phyloP scores from a whole-genome alignment of 2,888 invertebrate species.

The Nephrocerus scutellatus region DNA sequence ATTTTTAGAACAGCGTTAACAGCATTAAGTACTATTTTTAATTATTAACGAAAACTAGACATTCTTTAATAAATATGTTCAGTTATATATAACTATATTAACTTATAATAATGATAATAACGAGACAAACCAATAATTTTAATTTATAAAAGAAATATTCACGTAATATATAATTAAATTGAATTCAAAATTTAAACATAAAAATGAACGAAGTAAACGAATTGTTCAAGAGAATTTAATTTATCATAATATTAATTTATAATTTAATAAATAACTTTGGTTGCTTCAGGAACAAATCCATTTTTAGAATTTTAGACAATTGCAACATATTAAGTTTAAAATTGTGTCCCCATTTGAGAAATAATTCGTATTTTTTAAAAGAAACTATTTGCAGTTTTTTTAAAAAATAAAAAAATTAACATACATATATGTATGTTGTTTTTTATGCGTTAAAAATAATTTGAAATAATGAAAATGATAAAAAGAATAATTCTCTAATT shows the following conservation, averaged over 20 bases:
- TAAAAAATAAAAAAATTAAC: conserved; percentile 9
- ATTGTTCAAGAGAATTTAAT: too few relatives aligned
- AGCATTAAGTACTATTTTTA: too few relatives aligned
- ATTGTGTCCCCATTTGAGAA: conserved; percentile 18
- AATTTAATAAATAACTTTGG: conserved; percentile 36
- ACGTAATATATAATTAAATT: conserved; percentile 22
- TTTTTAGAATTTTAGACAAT: too few relatives aligned
- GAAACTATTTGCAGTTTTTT: conserved; percentile 11
- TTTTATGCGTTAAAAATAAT: conserved; percentile 20
- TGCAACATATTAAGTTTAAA: too few relatives aligned
- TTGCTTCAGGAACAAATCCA: conserved; percentile 44
- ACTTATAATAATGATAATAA: background rate
- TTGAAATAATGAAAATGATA: conserved; percentile 15
- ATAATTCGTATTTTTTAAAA: conserved; percentile 3
- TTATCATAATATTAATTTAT: too few relatives aligned
- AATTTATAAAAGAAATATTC: conserved; percentile 3
- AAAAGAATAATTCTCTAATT: conserved; percentile 1
- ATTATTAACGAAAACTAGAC: too few relatives aligned
- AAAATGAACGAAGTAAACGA: conserved; percentile 28
- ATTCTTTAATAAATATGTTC: background rate
- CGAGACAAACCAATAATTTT: background rate
- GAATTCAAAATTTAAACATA: conserved; percentile 24
- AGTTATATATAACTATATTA: background rate
- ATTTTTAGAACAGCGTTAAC: conserved; percentile 25
- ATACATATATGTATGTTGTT: too few relatives aligned